A percentile compares a stretch with the other conserved stretches of the same genome.
Conservation (phyloP, 2,888 invertebrate species). For the Andrena minutula region DNA sequence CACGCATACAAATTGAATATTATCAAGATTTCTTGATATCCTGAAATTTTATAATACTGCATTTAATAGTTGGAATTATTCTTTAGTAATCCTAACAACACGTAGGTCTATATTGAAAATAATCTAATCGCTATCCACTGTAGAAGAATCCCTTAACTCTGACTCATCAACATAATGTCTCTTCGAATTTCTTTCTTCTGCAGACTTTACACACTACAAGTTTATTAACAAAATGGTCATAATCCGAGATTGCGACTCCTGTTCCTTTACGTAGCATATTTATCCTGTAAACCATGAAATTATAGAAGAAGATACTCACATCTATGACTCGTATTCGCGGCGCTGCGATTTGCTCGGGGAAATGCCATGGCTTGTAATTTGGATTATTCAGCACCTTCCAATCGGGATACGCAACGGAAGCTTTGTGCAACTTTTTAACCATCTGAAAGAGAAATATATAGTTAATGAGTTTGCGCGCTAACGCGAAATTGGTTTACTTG, state of each 20-base stretch:
- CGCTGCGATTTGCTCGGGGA: constrained; percentile 92
- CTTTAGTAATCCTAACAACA: constrained; percentile 68
- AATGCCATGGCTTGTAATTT: constrained; percentile 94
- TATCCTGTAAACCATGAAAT: constrained; percentile 13
- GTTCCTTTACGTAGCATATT: constrained; percentile 1
- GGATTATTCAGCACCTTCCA: constrained; percentile 93
- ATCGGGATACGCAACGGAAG: constrained; percentile 91
- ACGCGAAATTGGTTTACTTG: not conserved
- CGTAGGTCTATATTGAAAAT: constrained; percentile 19
- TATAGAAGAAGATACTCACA: constrained; percentile 85
- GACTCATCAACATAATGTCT: constrained; percentile 83
- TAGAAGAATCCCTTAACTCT: constrained; percentile 79
- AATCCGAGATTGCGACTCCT: constrained; percentile 14
- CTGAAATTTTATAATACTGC: constrained; percentile 69
- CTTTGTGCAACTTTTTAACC: constrained; percentile 92
- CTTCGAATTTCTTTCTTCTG: constrained; percentile 82
- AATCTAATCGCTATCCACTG: constrained; percentile 81
- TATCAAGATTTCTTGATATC: constrained; percentile 65
- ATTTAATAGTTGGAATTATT: constrained; percentile 68
- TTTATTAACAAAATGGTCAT: constrained; percentile 42
- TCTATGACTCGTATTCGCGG: constrained; percentile 90
- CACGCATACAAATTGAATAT: constrained; percentile 72
- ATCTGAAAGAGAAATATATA: constrained; percentile 84
- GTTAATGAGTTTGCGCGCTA: not conserved
- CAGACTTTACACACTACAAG: constrained; percentile 82